Base-by-base conservation (phyloP, 2,113 vertebrate species). In the Oryzias celebensis region DNA sequence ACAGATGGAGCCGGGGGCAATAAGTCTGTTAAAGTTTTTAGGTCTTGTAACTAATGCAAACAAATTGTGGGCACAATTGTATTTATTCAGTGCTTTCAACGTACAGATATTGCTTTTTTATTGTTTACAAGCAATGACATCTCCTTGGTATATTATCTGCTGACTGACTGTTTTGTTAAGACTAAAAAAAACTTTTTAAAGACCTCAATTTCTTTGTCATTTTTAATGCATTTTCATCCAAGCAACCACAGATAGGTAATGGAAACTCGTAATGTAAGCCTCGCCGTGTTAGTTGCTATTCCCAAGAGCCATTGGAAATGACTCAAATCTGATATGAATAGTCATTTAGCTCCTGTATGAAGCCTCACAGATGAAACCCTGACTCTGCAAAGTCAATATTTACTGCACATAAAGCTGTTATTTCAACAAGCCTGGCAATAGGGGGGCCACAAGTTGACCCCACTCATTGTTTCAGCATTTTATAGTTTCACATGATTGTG, bases 341-440 rank as follows among this genome's bases (percentile, higher is more conserved):
- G 72, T 52, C 45, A 75, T 56, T 52, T 53, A 68, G 73, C 58
- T 73, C 77, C 59, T 74, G 60, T 41, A 24, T 69, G 52, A 81
- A 80, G 68, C 65, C 64, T 62, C 65, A 60, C 44, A 74, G 47
- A 59, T 90, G 20, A 88, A 86, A 88, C 78, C 81, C 76, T 76
- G 74, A 76, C 62, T 72, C 68, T 68, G 81, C 49, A 80, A 58
- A 78, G 84, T 89, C 86, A 89, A 88, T 91, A 90, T 91, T 91
- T 91, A 87, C 80, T 63, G 63, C 69, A 55, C 77, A n/a, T 74
- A 71, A 83, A 77, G 65, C 63, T 59, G 73, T 82, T 61, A 77
- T 83, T 82, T 85, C 84, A 83, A 80, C 81, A 77, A 55, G 58
- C 48, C 46, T 5, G 69, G 58, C 63, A 65, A 36, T 62, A 61